phyloP scores from a whole-genome alignment of 2,888 invertebrate genomes.

The Saturnia japonica region DNA sequence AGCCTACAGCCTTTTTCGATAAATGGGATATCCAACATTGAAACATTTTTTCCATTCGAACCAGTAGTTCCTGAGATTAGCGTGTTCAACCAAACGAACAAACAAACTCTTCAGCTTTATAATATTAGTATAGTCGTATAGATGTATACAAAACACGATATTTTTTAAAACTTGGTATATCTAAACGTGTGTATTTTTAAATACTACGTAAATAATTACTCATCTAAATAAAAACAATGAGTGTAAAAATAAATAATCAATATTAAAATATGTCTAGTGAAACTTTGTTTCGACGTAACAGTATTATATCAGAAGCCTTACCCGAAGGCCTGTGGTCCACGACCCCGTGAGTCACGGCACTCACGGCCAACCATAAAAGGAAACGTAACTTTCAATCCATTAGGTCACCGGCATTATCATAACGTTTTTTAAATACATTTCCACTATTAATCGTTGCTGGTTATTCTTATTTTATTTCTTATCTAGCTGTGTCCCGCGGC shows the following conservation, averaged over 20 bases:
- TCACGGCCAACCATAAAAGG: constrained; percentile 16
- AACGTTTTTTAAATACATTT: constrained; percentile 23
- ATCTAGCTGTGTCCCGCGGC: neutral
- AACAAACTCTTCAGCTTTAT: too few species aligned
- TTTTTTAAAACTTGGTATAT: neutral
- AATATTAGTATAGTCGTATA: too few species aligned
- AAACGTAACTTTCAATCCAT: constrained; percentile 25
- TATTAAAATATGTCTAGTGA: neutral
- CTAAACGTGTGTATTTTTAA: neutral
- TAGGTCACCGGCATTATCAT: constrained; percentile 30
- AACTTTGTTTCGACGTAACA: neutral
- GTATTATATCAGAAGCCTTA: constrained; percentile 19
- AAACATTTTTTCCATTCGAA: too few species aligned
- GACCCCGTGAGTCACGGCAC: constrained; percentile 15
- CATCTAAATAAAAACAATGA: neutral
- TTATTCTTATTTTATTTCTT: neutral
- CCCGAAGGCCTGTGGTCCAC: constrained; percentile 17
- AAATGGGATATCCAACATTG: too few species aligned
- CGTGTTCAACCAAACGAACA: too few species aligned
- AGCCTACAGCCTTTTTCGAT: too few species aligned
- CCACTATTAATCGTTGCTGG: neutral
- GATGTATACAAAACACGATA: too few species aligned
- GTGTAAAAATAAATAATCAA: neutral
- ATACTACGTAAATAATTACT: neutral
- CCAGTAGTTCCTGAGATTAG: too few species aligned